Percentiles rank a stretch among this genome's conserved stretches.
Evolutionary conservation across 2,888 invertebrate species (phyloP).

Genomic region (Ametastegia equiseti): DNA sequence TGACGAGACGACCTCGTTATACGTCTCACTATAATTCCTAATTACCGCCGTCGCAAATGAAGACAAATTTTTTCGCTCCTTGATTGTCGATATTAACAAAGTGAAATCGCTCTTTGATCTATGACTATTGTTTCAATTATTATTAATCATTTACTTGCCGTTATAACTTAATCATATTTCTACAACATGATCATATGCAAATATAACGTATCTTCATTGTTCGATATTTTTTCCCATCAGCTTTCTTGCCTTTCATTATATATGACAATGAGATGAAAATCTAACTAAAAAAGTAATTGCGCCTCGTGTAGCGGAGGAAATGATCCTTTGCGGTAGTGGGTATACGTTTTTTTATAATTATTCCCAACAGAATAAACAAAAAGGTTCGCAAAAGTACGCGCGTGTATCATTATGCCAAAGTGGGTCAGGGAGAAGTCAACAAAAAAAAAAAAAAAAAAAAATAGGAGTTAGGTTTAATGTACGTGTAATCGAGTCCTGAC

Average conservation of each 20-base stretch:
- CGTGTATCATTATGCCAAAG: conserved; percentile 21
- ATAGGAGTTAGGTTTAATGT: background rate
- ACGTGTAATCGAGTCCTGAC: background rate
- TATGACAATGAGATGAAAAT: background rate
- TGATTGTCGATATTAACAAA: background rate
- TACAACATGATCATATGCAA: too few relatives aligned
- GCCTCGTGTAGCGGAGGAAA: background rate
- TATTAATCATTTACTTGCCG: background rate
- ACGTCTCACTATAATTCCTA: conserved; percentile 2
- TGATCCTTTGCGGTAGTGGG: background rate
- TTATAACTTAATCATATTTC: too few relatives aligned
- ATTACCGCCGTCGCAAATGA: background rate
- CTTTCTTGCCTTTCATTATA: background rate
- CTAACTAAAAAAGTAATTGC: conserved; percentile 15
- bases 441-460: conserved; percentile 8
- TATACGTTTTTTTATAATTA: background rate
- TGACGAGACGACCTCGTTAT: background rate
- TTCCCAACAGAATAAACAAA: background rate
- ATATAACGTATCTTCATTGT: too few relatives aligned
- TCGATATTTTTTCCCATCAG: background rate
- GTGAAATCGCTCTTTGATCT: background rate
- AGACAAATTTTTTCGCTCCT: background rate
- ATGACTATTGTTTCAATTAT: background rate
- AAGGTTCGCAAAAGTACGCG: background rate
- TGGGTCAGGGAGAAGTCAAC: conserved; percentile 32